Evolutionary conservation across 2,797 vertebrate species (phyloP).

Genomic region (Balearica regulorum): DNA sequence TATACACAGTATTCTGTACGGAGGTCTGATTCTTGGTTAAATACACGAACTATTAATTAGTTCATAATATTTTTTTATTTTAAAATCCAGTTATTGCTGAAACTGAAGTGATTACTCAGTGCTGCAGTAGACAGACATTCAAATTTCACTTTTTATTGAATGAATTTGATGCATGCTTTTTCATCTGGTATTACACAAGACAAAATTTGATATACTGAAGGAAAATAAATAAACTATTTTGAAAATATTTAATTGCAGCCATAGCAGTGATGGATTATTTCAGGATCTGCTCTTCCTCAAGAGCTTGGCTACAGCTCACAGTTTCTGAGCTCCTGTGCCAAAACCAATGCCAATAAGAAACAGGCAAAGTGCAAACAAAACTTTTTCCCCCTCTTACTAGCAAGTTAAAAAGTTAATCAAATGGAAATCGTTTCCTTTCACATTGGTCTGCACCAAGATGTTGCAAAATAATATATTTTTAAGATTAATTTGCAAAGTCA

Average conservation of each 20-base stretch:
- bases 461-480: neutral
- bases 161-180: neutral
- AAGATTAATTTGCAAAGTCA: neutral
- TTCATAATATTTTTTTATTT: neutral
- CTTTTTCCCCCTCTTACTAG: neutral
- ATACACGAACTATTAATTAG: neutral
- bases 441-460: neutral
- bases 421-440: neutral
- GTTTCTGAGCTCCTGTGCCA: neutral
- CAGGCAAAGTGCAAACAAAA: neutral
- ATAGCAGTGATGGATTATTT: neutral
- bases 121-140: neutral
- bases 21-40: neutral
- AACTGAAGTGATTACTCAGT: neutral
- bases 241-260: neutral
- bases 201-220: neutral
- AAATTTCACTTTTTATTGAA: neutral
- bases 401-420: neutral
- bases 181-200: neutral
- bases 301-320: neutral
- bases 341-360: neutral
- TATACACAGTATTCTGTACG: fast-evolving
- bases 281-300: neutral
- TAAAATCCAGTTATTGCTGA: neutral
- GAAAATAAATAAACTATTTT: neutral